Percentiles rank a stretch among this genome's conserved stretches.
phyloP scores from a whole-genome alignment of 1,140 invertebrate genomes.

The Homarus americanus region DNA sequence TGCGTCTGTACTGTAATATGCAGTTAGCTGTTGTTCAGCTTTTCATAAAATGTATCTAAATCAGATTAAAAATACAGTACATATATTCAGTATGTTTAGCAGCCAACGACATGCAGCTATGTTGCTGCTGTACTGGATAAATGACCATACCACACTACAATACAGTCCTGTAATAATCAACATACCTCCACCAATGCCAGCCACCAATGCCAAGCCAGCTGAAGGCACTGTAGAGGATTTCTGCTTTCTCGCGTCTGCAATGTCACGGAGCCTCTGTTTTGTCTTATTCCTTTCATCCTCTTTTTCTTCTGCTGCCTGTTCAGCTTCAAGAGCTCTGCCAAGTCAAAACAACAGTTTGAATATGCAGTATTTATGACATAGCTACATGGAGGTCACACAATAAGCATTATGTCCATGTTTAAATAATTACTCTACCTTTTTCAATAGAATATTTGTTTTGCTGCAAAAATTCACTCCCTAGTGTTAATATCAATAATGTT shows the following conservation, averaged over 20 bases:
- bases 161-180: too few relatives aligned
- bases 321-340: conserved; percentile 61
- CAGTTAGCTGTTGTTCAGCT: too few relatives aligned
- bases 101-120: too few relatives aligned
- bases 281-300: conserved; percentile 47
- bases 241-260: conserved; percentile 44
- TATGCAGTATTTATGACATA: neutral
- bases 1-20: too few relatives aligned
- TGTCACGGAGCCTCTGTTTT: conserved; percentile 52
- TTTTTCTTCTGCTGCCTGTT: conserved; percentile 39
- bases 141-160: too few relatives aligned
- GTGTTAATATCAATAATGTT: neutral
- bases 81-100: too few relatives aligned
- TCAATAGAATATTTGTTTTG: neutral
- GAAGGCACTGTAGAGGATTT: conserved; percentile 18
- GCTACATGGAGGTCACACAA: too few relatives aligned
- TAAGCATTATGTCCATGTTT: neutral
- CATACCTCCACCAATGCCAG: conserved; percentile 54
- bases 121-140: too few relatives aligned
- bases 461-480: neutral
- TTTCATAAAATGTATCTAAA: too few relatives aligned
- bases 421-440: neutral
- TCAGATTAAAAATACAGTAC: too few relatives aligned
- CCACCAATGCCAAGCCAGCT: conserved; percentile 35
- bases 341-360: neutral